Percentiles rank a stretch among this genome's conserved stretches.
These are phyloP conservation scores for Chironomus riparius DNA, from an alignment of 2,888 invertebrate genomes.

Conservation along the genomic window DNA sequence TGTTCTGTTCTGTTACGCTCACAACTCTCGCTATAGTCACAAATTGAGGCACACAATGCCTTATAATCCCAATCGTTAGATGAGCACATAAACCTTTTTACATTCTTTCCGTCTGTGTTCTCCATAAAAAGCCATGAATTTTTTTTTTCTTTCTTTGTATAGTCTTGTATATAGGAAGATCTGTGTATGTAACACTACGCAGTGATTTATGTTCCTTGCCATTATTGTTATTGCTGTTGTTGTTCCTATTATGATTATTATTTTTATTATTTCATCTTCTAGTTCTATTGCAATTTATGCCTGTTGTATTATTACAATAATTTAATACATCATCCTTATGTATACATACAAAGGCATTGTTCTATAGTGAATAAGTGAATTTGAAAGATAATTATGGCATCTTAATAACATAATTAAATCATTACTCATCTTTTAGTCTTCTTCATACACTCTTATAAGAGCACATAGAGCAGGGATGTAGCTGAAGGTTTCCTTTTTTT, in stretches of 20 bases:
- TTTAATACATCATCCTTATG: neutral
- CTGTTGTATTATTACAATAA: neutral
- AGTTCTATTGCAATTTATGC: neutral
- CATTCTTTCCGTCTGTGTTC: neutral
- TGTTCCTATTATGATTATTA: neutral
- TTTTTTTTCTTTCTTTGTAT: neutral
- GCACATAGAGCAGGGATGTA: too few species aligned
- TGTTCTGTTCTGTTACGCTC: neutral
- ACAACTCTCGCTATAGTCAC: neutral
- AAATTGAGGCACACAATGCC: neutral
- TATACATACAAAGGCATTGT: neutral
- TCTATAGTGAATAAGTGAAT: neutral
- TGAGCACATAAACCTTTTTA: neutral
- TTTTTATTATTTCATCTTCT: neutral
- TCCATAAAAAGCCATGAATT: neutral
- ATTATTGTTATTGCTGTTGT: neutral
- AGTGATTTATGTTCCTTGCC: neutral
- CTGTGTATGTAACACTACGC: neutral
- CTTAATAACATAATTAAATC: slow-evolving; percentile 24
- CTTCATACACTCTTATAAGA: neutral
- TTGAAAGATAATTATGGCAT: slow-evolving; percentile 22
- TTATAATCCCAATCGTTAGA: slow-evolving; percentile 1
- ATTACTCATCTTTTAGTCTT: slow-evolving; percentile 6
- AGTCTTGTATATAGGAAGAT: neutral
- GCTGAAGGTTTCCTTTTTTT: too few species aligned